These are phyloP conservation scores for Drosophila prolongata DNA, from an alignment of 2,888 invertebrate genomes.

Conservation along the genomic window DNA sequence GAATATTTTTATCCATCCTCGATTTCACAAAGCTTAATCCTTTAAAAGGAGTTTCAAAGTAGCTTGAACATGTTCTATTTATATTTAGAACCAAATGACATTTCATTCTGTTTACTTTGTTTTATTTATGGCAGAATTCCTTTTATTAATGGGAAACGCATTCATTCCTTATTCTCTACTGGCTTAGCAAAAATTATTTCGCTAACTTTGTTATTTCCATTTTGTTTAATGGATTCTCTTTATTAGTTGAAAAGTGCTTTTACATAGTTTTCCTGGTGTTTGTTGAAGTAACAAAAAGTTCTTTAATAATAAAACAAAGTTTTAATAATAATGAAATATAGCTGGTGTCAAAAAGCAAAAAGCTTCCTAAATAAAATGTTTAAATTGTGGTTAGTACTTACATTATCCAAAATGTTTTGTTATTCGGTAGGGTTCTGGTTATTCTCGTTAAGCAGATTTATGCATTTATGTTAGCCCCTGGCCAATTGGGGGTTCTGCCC, in stretches of 20 bases:
- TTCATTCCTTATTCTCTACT: not conserved
- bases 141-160: constrained; percentile 6
- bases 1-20: not conserved
- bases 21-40: not conserved
- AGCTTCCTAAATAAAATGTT: constrained; percentile 51
- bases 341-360: constrained; percentile 1
- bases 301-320: constrained; percentile 28
- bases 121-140: not conserved
- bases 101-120: not conserved
- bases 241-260: constrained; percentile 19
- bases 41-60: not conserved
- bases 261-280: not conserved
- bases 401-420: constrained; percentile 1
- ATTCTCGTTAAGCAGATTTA: constrained; percentile 65
- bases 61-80: not conserved
- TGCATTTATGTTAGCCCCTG: constrained; percentile 55
- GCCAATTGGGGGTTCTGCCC: constrained; percentile 52
- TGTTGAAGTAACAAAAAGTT: constrained; percentile 4
- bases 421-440: constrained; percentile 6
- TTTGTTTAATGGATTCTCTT: constrained; percentile 11
- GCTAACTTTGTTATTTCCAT: not conserved
- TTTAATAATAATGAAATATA: constrained; percentile 32
- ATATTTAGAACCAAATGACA: not conserved
- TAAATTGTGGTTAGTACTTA: constrained; percentile 1
- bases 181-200: not conserved